These are phyloP conservation scores for Heliconius ethilla DNA, from an alignment of 2,888 invertebrate genomes.

Conservation along the genomic window DNA sequence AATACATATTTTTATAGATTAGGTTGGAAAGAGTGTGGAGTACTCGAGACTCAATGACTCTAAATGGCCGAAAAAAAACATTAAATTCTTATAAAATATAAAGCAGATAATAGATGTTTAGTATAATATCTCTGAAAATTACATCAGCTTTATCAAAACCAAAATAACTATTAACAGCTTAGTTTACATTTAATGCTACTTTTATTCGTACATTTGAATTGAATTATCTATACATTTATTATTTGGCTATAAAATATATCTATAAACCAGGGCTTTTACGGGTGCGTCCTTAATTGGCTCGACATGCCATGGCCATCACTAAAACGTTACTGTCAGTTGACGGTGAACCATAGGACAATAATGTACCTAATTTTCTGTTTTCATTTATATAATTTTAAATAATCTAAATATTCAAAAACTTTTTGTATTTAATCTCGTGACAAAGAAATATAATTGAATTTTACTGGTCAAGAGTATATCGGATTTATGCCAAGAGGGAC, in stretches of 20 bases:
- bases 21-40: neutral
- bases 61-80: neutral
- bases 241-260: neutral
- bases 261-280: constrained; percentile 43
- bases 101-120: no score
- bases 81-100: neutral
- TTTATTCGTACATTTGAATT: neutral
- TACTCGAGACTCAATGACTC: neutral
- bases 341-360: constrained; percentile 50
- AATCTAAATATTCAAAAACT: neutral
- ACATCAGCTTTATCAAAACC: no score
- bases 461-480: neutral
- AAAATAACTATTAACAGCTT: neutral
- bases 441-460: constrained; percentile 18
- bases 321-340: constrained; percentile 59
- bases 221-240: neutral
- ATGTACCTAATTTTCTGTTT: constrained; percentile 17
- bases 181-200: neutral
- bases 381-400: neutral
- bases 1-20: neutral
- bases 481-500: neutral
- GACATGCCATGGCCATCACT: constrained; percentile 56
- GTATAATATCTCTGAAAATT: no score
- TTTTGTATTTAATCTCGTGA: neutral
- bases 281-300: constrained; percentile 57